These are phyloP conservation scores for Drosophila subobscura DNA, from an alignment of 1,140 invertebrate species.

Conservation along the genomic window DNA sequence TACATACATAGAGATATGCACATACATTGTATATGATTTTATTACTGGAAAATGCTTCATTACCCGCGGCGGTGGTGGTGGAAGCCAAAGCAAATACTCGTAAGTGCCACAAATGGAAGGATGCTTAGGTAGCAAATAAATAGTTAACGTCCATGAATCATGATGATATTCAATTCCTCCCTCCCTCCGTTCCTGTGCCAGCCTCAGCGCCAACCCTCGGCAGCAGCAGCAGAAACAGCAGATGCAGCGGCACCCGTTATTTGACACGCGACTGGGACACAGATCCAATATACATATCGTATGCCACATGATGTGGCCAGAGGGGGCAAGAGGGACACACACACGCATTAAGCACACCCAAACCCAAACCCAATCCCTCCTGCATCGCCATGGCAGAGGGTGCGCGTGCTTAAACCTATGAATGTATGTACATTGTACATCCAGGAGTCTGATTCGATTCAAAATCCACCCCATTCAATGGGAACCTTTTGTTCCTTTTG, in stretches of 20 bases:
- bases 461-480: conserved; percentile 42
- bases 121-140: no score
- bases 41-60: no score
- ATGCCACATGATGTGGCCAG: conserved; percentile 3
- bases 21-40: no score
- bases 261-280: conserved; percentile 69
- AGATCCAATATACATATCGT: no score
- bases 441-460: neutral
- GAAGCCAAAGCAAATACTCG: no score
- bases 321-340: neutral
- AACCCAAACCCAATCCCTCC: neutral
- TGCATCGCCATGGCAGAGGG: no score
- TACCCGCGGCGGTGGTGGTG: no score
- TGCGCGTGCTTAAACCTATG: neutral
- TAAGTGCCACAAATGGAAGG: no score
- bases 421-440: neutral
- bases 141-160: no score
- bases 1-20: no score
- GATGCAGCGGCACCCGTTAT: conserved; percentile 37
- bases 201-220: neutral
- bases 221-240: conserved; percentile 7
- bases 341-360: neutral
- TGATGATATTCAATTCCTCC: no score
- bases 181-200: no score
- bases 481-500: neutral